These are phyloP conservation scores for Candoia aspera DNA, from an alignment of 2,113 vertebrate species.

Conservation along the genomic window DNA sequence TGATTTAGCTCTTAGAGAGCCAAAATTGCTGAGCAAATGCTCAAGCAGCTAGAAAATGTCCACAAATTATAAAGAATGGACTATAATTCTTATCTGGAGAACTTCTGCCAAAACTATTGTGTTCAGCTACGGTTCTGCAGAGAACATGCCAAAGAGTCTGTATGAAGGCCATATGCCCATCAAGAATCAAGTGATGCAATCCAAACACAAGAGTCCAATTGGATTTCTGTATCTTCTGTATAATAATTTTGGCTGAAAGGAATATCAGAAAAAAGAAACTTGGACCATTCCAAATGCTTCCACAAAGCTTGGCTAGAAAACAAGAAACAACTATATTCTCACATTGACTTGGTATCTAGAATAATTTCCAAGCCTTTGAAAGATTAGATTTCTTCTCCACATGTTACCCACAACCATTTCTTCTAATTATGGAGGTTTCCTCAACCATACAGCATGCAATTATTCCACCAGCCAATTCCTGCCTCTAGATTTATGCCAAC, in stretches of 20 bases:
- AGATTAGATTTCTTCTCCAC: neutral
- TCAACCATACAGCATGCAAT: neutral
- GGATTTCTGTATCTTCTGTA: neutral
- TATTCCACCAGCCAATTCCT: neutral
- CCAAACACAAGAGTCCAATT: neutral
- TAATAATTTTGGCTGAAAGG: neutral
- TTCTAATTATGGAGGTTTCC: neutral
- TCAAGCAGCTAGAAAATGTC: neutral
- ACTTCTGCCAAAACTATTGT: neutral
- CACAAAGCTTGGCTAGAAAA: neutral
- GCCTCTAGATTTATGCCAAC: neutral
- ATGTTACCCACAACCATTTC: neutral
- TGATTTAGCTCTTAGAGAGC: neutral
- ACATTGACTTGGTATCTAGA: neutral
- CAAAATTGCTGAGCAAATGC: neutral
- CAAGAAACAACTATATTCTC: neutral
- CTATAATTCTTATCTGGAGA: neutral
- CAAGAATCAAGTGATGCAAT: neutral
- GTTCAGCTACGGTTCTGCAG: neutral
- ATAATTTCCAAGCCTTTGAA: neutral
- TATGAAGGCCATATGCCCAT: neutral
- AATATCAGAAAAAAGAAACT: neutral
- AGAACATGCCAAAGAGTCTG: neutral
- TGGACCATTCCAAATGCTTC: neutral
- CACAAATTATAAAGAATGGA: neutral